Evolutionary conservation across 2,888 invertebrate genomes (phyloP), one percentile per base, ranked within the genome.

Genomic region (Limenitis camilla): DNA sequence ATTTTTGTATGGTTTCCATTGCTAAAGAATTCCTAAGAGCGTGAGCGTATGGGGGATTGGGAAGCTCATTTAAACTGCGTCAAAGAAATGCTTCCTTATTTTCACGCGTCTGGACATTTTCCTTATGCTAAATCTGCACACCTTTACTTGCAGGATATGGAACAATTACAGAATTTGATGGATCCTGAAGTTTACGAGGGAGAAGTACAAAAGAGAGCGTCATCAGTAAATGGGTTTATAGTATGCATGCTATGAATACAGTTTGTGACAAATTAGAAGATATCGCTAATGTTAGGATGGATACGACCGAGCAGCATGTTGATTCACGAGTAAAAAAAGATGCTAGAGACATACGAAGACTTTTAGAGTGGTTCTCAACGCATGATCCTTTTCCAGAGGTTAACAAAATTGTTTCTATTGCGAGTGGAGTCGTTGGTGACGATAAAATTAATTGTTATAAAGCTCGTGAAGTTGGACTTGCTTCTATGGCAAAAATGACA

Each of bases 21-120:
- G 65, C 63, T n/a, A 72, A 74, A 54, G 64, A 75, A 27, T 74
- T 74, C 56, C 36, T 76, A 58, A 65, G 66, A 66, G 74, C 76
- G n/a, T 65, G 74, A 77, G 56, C 66, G 74, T 59, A 67, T 67
- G 68, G 71, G 72, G 39, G 69, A 76, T 67, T 77, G 74, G 70
- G 41, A 70, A 66, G 66, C 63, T 56, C 74, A 76, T 69, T 72
- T 74, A 41, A 64, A 67, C 41, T 44, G 64, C 53, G 61, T 74
- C 19, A 60, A 19, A 40, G 61, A 68, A 69, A 75, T 76, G 72
- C 61, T 71, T 40, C 73, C 74, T 63, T 76, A 68, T 60, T 40
- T 40, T 8, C 40, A 40, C 8, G 28, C 40, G 3, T 11, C 19
- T 5, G 40, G 39, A 8, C 40, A 40, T n/a, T n/a, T n/a, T n/a